phyloP scores from a whole-genome alignment of 1,140 invertebrate species.

The Neodiprion fabricii region DNA sequence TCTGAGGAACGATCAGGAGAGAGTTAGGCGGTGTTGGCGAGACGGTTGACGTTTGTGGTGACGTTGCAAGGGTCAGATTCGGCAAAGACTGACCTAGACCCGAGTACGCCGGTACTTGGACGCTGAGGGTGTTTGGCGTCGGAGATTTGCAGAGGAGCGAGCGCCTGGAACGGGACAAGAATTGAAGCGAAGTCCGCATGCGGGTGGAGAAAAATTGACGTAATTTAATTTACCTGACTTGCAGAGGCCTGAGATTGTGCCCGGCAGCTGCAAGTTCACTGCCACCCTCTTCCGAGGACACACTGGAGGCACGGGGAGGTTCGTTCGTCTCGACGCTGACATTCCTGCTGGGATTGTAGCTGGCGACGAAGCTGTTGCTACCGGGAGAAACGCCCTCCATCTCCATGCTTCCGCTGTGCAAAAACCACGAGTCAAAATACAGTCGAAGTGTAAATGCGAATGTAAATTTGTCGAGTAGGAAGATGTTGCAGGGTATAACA shows the following conservation, averaged over 20 bases:
- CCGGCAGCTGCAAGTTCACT: conserved; percentile 40
- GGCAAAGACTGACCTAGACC: conserved; percentile 75
- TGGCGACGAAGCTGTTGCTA: conserved; percentile 57
- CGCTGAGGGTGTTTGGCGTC: conserved; percentile 77
- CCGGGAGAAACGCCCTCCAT: conserved; percentile 70
- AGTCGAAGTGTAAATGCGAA: neutral
- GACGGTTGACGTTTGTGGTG: conserved; percentile 58
- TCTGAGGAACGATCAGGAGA: conserved; percentile 60
- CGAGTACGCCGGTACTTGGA: conserved; percentile 71
- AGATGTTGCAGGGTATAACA: no score
- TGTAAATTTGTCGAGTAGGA: neutral
- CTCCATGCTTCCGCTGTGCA: conserved; percentile 74
- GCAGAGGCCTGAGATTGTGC: conserved; percentile 52
- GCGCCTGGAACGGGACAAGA: conserved; percentile 40
- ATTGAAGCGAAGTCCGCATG: neutral
- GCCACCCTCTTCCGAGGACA: conserved; percentile 66
- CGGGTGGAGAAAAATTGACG: neutral
- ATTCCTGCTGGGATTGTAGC: conserved; percentile 61
- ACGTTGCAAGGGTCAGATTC: conserved; percentile 68
- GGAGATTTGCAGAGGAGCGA: conserved; percentile 56
- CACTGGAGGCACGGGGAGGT: conserved; percentile 63
- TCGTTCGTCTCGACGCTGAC: conserved; percentile 64
- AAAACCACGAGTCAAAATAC: conserved; percentile 3
- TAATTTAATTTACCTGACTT: conserved; percentile 46
- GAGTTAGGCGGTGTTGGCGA: conserved; percentile 58